Base-by-base conservation (phyloP, 1,140 invertebrate species). In the Sarcophaga bullata region DNA sequence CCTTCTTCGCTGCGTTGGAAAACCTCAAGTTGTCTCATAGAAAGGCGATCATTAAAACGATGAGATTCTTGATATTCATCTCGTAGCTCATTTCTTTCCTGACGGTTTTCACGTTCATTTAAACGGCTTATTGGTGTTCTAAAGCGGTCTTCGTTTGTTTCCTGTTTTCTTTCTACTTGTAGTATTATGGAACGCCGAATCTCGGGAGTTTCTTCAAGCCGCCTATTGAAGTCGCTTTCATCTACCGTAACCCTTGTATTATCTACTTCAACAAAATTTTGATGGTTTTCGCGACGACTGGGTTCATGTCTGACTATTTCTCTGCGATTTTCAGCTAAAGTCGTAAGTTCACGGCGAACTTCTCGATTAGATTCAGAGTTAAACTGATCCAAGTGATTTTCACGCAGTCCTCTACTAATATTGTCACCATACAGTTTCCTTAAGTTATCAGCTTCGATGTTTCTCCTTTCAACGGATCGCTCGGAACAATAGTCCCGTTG, bases 401-500 rank as follows among this genome's bases (percentile, higher is more conserved):
- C 73, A 17, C n/a, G 3, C 47, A 47, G 47, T 49, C 8, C 62
- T 72, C 62, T 6, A 37, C 25, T 37, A 37, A 37, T 37, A 37
- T 37, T 37, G 25, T 37, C 3, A 6, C 58, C 15, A n/a, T 62
- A 17, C 15, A 4, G 0, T 8, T n/a, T n/a, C 17, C 13, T 62
- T 62, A n/a, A 17, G 0, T 62, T 8, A 25, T 7, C 19, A 25
- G 17, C 8, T 15, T 52, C 19, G n/a, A 72, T 17, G 17, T 19
- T 5, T 17, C 48, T 6, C 0, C 5, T 9, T 9, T 13, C n/a
- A 9, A 17, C 11, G 9, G 73, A 49, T 46, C 75, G 49, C 11
- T 80, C 81, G n/a, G 78, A 49, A 80, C 80, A 83, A 75, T 62
- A 15, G 3, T 76, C 54, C 6, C 68, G 49, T n/a, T 80, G 37